Evolutionary conservation across 2,113 vertebrate species (phyloP), one percentile per base, ranked within the genome.

Genomic region (Helogale parvula): DNA sequence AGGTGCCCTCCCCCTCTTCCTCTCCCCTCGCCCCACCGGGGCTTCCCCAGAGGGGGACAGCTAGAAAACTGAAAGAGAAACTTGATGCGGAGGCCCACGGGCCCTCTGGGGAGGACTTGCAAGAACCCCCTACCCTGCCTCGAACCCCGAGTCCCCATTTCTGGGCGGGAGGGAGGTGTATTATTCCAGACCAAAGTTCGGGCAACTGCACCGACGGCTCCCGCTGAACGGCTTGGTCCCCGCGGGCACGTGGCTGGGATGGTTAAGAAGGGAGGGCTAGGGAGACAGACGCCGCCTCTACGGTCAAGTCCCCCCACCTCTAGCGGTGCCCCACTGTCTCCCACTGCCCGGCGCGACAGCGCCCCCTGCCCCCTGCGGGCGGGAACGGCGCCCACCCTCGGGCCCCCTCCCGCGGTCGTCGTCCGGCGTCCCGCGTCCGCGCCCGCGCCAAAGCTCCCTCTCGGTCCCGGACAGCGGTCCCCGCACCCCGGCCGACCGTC

Each of bases 11-110:
- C 96, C 68, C 50, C 4, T 94, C 93, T 92, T 98, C 87, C 96
- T 90, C 45, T 92, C 74, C 92, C 80, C 52, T 88, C 3, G 8
- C 66, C 77, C 93, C 89, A 82, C 25, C 9, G 76, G 96, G 94
- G 86, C 96, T 94, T 97, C 95, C 96, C 96, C 92, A 60, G 82
- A 3, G n/a, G 76, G 80, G 69, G 29, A 16, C 33, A 14, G 92
- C 89, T 35, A 93, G 88, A 97, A 97, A 97, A 96, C 54, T 95
- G 96, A 98, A 98, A 98, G 96, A 94, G 97, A 98, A 98, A 97
- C 93, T 96, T 35, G 66, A 38, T 4, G 69, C 47, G 9, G 91
- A 84, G 88, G 83, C 93, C 93, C 82, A 68, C 50, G 17, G 76
- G 92, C 23, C 57, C 68, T 87, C 60, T 29, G 25, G 31, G 83